Evolutionary conservation across 1,140 invertebrate species (phyloP).

Genomic region (Aphaenogaster ashmeadi): DNA sequence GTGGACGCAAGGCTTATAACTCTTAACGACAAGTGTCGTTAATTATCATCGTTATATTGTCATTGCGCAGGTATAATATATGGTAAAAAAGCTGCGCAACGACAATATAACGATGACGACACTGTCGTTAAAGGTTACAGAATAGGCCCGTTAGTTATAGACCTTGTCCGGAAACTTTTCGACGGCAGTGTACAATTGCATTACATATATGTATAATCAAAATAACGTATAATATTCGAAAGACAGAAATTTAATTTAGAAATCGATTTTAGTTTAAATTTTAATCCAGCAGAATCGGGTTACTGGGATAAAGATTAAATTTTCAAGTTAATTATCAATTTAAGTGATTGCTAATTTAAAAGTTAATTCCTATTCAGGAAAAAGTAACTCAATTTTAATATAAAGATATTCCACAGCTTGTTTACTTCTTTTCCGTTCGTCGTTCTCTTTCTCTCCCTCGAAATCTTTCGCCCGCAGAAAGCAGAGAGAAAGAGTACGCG

Average conservation of each 20-base stretch:
- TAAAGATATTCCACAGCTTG: neutral
- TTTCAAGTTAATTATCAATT: constrained; percentile 10
- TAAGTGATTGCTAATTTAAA: constrained; percentile 8
- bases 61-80: no score
- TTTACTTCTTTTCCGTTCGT: neutral
- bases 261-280: constrained; percentile 9
- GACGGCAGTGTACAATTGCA: neutral
- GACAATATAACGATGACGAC: no score
- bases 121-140: no score
- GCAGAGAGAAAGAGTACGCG: neutral
- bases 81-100: no score
- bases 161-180: no score
- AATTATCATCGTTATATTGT: no score
- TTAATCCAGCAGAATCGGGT: neutral
- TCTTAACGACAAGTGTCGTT: no score
- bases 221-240: neutral
- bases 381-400: constrained; percentile 28
- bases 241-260: neutral
- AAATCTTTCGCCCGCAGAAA: neutral
- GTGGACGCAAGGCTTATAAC: no score
- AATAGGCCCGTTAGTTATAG: no score
- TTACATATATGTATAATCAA: neutral
- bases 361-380: constrained; percentile 13
- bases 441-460: neutral
- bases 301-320: constrained; percentile 19